Conservation (phyloP, 2,113 vertebrate species). For the human (Homo sapiens) region GRCh38 chr11:74580001-74580500, state of each 20-base stretch:
- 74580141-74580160: not conserved
- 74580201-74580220: not conserved
- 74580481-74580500: no score
- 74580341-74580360: no score
- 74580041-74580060: not conserved
- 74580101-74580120: not conserved
- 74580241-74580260: not conserved
- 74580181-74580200: not conserved
- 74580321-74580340: not conserved
- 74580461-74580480: no score
- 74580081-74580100: not conserved
- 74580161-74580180: not conserved
- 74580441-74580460: no score
- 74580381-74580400: no score
- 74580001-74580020: not conserved
- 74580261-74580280: not conserved
- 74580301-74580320: not conserved
- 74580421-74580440: no score
- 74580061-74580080: not conserved
- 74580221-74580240: not conserved
- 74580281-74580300: not conserved
- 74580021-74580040: not conserved
- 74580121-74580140: not conserved
- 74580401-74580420: no score
- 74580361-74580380: no score